Percentiles rank a stretch among this genome's conserved stretches.
Conservation (phyloP, 1,140 invertebrate genomes). For the Arctopsyche grandis region DNA sequence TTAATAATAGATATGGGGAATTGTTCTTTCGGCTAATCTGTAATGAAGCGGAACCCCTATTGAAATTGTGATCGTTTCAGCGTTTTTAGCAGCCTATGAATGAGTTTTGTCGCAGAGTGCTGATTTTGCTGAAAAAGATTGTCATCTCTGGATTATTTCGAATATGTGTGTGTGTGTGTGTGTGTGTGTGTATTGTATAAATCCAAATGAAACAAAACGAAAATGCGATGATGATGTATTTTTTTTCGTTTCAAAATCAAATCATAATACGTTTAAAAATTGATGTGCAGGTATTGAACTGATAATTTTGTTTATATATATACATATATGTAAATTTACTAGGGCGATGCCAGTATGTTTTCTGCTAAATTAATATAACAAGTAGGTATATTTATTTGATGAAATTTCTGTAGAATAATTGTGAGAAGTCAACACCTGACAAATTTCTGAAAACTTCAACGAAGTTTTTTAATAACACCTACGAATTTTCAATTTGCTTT, state of each 20-base stretch:
- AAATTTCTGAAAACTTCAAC: no score
- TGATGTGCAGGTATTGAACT: background rate
- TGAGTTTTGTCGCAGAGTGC: background rate
- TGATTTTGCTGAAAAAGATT: background rate
- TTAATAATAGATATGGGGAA: background rate
- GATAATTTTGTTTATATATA: background rate
- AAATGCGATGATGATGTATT: background rate
- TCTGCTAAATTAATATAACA: background rate
- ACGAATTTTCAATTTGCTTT: no score
- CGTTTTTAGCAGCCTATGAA: background rate
- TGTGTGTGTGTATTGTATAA: background rate
- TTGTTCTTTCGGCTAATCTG: constrained; percentile 1
- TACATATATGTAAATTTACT: background rate
- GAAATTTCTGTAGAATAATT: background rate
- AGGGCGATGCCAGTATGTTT: background rate
- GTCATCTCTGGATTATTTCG: background rate
- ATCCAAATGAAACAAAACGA: background rate
- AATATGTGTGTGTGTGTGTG: background rate
- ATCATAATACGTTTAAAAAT: background rate
- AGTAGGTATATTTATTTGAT: background rate
- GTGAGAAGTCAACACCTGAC: no score
- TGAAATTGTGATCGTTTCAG: background rate
- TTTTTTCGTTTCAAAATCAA: background rate
- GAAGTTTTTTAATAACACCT: no score
- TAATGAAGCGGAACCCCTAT: background rate